Percentiles rank a stretch among this genome's conserved stretches.
These are phyloP conservation scores for Enteromius radiatus DNA, from an alignment of 2,797 vertebrate species.

Conservation along the genomic window DNA sequence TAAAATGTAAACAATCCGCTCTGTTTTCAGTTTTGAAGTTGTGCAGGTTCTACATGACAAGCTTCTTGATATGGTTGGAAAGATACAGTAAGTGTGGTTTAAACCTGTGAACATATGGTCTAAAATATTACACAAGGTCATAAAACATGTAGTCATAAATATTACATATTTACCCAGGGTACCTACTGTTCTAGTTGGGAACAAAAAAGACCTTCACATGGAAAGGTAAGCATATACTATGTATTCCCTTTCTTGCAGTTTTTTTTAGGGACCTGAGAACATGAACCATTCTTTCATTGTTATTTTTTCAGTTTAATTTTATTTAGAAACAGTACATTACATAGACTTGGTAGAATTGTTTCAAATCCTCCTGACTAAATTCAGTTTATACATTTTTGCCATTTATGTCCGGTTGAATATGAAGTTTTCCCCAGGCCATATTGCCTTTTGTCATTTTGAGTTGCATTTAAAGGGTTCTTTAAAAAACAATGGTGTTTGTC, in stretches of 20 bases:
- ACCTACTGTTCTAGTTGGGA: conserved; percentile 88
- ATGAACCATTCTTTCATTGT: not conserved
- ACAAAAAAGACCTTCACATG: conserved; percentile 88
- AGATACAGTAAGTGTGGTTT: conserved; percentile 81
- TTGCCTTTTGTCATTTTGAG: not conserved
- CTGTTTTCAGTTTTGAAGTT: conserved; percentile 84
- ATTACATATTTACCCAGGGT: conserved; percentile 73
- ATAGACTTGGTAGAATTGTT: not conserved
- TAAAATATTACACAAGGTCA: not conserved
- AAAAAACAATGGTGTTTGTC: not conserved
- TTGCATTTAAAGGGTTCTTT: not conserved
- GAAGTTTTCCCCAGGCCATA: not conserved
- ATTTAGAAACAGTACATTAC: not conserved
- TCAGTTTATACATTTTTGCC: not conserved
- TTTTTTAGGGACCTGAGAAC: not conserved
- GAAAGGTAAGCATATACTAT: conserved; percentile 75
- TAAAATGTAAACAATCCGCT: not conserved
- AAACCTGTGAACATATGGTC: conserved; percentile 27
- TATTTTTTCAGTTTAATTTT: not conserved
- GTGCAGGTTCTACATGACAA: conserved; percentile 85
- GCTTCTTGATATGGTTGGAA: conserved; percentile 85
- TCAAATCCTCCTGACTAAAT: not conserved
- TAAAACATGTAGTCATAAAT: conserved; percentile 30
- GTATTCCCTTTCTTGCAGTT: not conserved
- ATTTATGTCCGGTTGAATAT: not conserved